Base-by-base conservation (phyloP, 2,113 vertebrate genomes). In the Cavia aperea region DNA sequence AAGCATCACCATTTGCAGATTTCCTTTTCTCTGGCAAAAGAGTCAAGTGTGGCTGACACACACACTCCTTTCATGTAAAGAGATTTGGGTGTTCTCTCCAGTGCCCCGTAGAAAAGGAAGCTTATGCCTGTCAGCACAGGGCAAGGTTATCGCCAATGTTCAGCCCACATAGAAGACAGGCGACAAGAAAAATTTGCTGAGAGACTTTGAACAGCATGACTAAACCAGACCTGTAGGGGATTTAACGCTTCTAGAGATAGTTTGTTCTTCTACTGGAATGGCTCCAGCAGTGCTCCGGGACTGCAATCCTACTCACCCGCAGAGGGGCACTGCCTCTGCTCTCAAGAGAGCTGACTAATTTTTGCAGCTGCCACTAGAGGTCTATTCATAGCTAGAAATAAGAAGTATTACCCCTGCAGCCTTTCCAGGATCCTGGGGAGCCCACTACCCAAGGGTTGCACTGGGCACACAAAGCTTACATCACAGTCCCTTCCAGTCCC, bases 331-430 rank as follows among this genome's bases (percentile, higher is more conserved):
- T 7, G 51, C 36, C 88, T 56, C 3, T 8, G 29, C 60, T 91
- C 87, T 70, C 60, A 31, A n/a, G 63, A 93, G 26, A 89, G n/a
- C 54, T 56, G 63, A 86, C 73, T 85, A 89, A 96, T 97, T 96
- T 97, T 97, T 96, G 81, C 68, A 96, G 92, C 93, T 96, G 93
- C 97, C 98, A 97, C 97, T 97, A 98, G 98, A 98, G 97, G 97
- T 97, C 97, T 96, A 90, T 95, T 98, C 95, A 96, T 93, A 86
- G 97, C 96, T 95, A 95, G 89, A 95, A 97, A 97, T 97, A 94
- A 18, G 93, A 94, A 88, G 54, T 79, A 82, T 19, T 33, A 75
- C 49, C n/a, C 43, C 65, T 9, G 23, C n/a, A 70, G 94, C 58
- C 70, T 68, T 60, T 39, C 43, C 78, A 36, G 78, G 62, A 33